Evolutionary conservation across 2,888 invertebrate species (phyloP).

Genomic region (Nomada ruficornis): DNA sequence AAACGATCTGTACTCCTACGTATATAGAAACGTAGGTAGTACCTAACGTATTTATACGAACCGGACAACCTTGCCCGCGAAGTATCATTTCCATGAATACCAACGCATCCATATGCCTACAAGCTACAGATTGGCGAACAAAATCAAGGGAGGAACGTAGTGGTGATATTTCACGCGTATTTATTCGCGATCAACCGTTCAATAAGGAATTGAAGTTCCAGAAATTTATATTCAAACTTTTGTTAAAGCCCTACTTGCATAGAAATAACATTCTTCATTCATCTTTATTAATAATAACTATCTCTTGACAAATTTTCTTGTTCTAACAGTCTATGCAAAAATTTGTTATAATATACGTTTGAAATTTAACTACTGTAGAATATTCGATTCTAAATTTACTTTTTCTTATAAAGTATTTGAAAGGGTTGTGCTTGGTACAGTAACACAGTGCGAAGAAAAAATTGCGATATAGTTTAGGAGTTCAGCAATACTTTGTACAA

Average conservation of each 20-base stretch:
- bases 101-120: constrained; percentile 41
- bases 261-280: background rate
- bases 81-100: constrained; percentile 68
- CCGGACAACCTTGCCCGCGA: constrained; percentile 61
- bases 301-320: too few species aligned
- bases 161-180: constrained; percentile 15
- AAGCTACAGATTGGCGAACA: constrained; percentile 20
- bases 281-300: too few species aligned
- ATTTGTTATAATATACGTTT: too few species aligned
- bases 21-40: constrained; percentile 51
- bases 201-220: constrained; percentile 8
- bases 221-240: background rate
- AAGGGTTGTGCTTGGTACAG: too few species aligned
- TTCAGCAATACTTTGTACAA: too few species aligned
- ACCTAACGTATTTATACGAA: constrained; percentile 58
- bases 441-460: too few species aligned
- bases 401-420: too few species aligned
- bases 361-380: too few species aligned
- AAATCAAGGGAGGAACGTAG: constrained; percentile 13
- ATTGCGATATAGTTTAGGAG: too few species aligned
- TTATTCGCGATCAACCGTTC: background rate
- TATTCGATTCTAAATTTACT: too few species aligned
- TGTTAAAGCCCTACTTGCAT: background rate
- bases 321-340: too few species aligned
- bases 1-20: constrained; percentile 53